These are phyloP conservation scores for Hyalella azteca DNA, from an alignment of 2,888 invertebrate species.

Conservation along the genomic window DNA sequence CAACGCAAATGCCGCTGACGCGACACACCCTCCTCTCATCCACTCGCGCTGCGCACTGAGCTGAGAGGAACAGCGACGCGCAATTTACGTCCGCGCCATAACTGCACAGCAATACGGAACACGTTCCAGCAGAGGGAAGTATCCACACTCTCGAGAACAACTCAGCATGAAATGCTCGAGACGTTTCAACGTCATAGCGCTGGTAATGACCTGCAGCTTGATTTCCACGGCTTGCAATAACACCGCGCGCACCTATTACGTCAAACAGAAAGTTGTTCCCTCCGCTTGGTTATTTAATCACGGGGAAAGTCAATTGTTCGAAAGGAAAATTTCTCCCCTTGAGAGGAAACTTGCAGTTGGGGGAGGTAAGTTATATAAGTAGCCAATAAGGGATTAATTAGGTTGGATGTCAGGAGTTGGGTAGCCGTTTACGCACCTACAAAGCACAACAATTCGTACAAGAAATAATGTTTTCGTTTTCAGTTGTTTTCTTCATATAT, in stretches of 20 bases:
- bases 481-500: no score
- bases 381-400: no score
- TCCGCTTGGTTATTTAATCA: not conserved
- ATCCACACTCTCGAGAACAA: not conserved
- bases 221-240: conserved; percentile 9
- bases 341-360: no score
- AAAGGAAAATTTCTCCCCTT: not conserved
- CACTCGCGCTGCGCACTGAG: not conserved
- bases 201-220: conserved; percentile 19
- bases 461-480: no score
- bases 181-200: not conserved
- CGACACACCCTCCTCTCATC: not conserved
- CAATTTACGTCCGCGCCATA: not conserved
- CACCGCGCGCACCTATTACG: not conserved
- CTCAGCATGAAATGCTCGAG: conserved; percentile 6
- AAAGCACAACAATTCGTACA: no score
- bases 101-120: not conserved
- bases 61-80: not conserved
- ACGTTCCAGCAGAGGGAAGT: conserved; percentile 6
- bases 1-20: no score
- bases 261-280: conserved; percentile 4
- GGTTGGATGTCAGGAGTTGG: no score
- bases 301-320: conserved; percentile 14
- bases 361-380: no score
- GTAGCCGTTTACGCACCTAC: no score